Percentiles rank a stretch among this genome's conserved stretches.
These are phyloP conservation scores for Atrina japonica DNA, from an alignment of 2,888 invertebrate species.

Conservation along the genomic window DNA sequence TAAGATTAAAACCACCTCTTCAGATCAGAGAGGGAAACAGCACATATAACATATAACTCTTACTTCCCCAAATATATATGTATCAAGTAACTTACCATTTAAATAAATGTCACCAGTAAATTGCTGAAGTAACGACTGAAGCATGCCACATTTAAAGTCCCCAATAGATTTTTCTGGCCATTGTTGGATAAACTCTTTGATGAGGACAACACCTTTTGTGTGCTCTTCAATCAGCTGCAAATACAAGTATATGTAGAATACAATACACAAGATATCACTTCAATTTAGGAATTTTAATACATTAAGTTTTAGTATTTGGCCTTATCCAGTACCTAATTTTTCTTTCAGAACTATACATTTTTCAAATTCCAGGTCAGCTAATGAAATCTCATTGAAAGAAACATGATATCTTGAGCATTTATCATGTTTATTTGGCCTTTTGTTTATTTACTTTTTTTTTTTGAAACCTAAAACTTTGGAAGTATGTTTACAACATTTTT, in stretches of 20 bases:
- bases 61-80: no score
- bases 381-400: background rate
- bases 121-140: constrained; percentile 2
- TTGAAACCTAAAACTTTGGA: no score
- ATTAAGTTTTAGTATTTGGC: background rate
- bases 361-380: background rate
- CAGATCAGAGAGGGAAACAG: no score
- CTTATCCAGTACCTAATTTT: background rate
- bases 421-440: no score
- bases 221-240: constrained; percentile 44
- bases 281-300: background rate
- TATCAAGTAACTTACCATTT: constrained; percentile 18
- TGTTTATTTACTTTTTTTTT: no score
- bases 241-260: background rate
- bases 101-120: constrained; percentile 19
- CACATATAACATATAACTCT: no score
- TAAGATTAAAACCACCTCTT: no score
- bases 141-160: constrained; percentile 37
- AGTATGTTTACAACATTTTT: no score
- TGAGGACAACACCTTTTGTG: constrained; percentile 32
- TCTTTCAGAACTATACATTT: background rate
- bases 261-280: background rate
- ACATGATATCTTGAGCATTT: no score
- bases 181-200: constrained; percentile 36
- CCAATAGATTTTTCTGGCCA: constrained; percentile 41